Evolutionary conservation across 1,140 invertebrate genomes (phyloP).

Genomic region (Drosophila saltans): DNA sequence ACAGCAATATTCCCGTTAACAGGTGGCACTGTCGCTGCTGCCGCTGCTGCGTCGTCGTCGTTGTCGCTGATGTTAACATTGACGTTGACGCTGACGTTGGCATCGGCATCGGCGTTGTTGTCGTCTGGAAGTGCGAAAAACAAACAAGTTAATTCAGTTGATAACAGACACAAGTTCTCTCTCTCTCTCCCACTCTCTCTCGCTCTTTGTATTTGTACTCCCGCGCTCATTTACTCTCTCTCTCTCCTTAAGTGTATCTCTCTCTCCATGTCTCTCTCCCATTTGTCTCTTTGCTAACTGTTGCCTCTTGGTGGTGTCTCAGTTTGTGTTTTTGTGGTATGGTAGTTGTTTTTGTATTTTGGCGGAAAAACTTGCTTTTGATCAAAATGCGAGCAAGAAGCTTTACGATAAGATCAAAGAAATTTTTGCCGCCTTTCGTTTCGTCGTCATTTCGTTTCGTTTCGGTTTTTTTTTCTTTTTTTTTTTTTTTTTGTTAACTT

Average conservation of each 20-base stretch:
- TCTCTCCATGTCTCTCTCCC: constrained; percentile 2
- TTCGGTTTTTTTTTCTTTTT: constrained; percentile 35
- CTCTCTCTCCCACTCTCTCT: background rate
- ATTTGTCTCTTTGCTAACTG: constrained; percentile 7
- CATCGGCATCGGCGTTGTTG: constrained; percentile 10
- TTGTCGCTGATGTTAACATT: background rate
- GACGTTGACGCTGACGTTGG: background rate
- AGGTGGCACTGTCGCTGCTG: constrained; percentile 23
- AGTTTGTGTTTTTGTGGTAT: background rate
- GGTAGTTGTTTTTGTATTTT: constrained; percentile 65
- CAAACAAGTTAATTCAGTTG: constrained; percentile 16
- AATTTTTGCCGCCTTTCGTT: constrained; percentile 80
- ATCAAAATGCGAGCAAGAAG: constrained; percentile 83
- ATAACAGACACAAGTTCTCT: constrained; percentile 8
- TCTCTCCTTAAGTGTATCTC: background rate
- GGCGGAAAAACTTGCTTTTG: constrained; percentile 83
- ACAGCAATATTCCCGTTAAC: constrained; percentile 21
- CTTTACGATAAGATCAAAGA: constrained; percentile 83
- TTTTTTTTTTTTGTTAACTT: constrained; percentile 25
- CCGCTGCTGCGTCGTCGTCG: background rate
- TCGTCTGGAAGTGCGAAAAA: constrained; percentile 38
- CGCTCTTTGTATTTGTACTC: background rate
- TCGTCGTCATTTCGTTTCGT: constrained; percentile 56
- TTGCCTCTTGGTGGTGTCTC: constrained; percentile 12
- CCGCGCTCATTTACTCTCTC: constrained; percentile 3